phyloP scores from a whole-genome alignment of 2,888 invertebrate genomes.

The Conomelus anceps region DNA sequence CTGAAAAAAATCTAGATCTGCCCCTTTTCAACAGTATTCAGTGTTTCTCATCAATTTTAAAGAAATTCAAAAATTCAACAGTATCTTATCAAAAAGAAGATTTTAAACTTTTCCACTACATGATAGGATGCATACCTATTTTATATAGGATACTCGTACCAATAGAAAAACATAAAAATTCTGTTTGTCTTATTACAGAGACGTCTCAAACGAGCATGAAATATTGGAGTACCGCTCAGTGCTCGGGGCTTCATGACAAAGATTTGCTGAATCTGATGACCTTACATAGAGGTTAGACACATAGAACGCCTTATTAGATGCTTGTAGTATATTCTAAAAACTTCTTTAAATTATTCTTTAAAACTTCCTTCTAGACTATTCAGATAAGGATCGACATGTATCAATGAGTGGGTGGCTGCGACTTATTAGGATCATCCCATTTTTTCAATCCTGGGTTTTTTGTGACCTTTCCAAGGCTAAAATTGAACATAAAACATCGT shows the following conservation, averaged over 20 bases:
- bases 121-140: too few relatives aligned
- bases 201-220: not conserved
- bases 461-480: not conserved
- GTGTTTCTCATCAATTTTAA: too few relatives aligned
- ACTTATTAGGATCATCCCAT: not conserved
- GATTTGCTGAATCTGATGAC: not conserved
- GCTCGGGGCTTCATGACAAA: not conserved
- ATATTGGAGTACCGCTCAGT: not conserved
- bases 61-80: too few relatives aligned
- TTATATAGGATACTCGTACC: not conserved
- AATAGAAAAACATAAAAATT: not conserved
- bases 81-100: too few relatives aligned
- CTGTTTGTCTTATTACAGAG: not conserved
- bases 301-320: not conserved
- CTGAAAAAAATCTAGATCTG: too few relatives aligned
- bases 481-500: not conserved
- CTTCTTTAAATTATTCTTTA: too few relatives aligned
- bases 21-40: too few relatives aligned
- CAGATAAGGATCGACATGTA: not conserved
- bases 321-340: too few relatives aligned
- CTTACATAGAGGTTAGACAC: not conserved
- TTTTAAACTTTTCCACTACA: too few relatives aligned
- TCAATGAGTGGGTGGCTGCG: not conserved
- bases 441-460: not conserved
- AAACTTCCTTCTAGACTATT: not conserved